Percentiles rank a stretch among this genome's conserved stretches.
phyloP scores from a whole-genome alignment of 2,888 invertebrate genomes.

The Drosophila dives region DNA sequence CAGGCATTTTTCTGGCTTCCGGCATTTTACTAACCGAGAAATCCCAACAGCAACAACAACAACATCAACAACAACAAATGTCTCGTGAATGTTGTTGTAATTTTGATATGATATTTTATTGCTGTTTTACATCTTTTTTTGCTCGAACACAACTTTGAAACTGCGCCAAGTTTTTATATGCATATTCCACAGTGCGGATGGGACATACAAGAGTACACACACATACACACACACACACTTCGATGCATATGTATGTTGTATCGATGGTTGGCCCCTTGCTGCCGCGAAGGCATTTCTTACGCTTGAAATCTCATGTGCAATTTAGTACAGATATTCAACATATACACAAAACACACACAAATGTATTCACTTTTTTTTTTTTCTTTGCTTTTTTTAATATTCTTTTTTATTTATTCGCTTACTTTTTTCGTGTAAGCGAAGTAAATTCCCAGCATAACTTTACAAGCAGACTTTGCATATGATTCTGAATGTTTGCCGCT shows the following conservation, averaged over 20 bases:
- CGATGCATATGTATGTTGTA: conserved; percentile 36
- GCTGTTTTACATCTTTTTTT: conserved; percentile 9
- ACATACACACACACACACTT: neutral
- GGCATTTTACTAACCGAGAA: conserved; percentile 46
- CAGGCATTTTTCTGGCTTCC: conserved; percentile 51
- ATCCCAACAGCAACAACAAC: conserved; percentile 6
- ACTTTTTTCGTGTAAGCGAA: conserved; percentile 41
- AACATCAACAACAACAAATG: conserved; percentile 30
- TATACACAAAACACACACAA: conserved; percentile 23
- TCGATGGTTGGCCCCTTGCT: conserved; percentile 50
- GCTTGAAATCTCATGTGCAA: conserved; percentile 81
- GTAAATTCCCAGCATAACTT: conserved; percentile 74
- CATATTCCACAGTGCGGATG: conserved; percentile 47
- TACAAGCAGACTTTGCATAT: conserved; percentile 58
- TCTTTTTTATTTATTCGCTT: conserved; percentile 37
- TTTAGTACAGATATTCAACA: conserved; percentile 71
- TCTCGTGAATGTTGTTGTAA: conserved; percentile 62
- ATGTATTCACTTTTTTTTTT: conserved; percentile 27
- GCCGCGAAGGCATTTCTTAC: conserved; percentile 66
- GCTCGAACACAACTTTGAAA: conserved; percentile 65
- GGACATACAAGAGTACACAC: conserved; percentile 2
- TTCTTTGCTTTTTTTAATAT: neutral
- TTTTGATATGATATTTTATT: conserved; percentile 68
- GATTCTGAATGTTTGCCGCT: conserved; percentile 49
- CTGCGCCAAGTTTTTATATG: conserved; percentile 75